phyloP scores from a whole-genome alignment of 2,797 vertebrate species.

The Bryconaethiops microstoma region DNA sequence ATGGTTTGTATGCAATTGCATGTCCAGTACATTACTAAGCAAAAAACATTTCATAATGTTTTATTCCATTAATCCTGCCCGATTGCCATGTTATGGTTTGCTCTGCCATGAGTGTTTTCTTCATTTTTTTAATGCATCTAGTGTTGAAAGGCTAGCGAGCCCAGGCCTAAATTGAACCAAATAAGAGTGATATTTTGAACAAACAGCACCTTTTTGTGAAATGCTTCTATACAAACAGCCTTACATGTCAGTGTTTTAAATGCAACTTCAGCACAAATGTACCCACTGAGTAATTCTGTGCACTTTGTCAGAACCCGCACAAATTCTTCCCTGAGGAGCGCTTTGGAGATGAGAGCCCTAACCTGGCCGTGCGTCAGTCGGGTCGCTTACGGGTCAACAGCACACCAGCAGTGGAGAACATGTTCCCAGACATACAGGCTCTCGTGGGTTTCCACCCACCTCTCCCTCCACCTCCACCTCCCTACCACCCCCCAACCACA shows the following conservation, averaged over 20 bases:
- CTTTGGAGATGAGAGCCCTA: constrained; percentile 97
- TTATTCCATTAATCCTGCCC: neutral
- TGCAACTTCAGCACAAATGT: constrained; percentile 18
- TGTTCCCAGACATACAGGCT: constrained; percentile 95
- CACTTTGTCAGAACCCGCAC: constrained; percentile 88
- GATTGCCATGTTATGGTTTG: neutral
- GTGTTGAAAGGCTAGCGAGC: constrained; percentile 12
- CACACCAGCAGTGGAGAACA: constrained; percentile 91
- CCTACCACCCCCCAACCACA: constrained; percentile 91
- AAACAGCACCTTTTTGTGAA: neutral
- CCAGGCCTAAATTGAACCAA: neutral
- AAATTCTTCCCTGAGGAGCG: constrained; percentile 98
- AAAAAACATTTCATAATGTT: neutral
- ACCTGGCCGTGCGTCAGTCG: constrained; percentile 90
- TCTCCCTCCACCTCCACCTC: constrained; percentile 92
- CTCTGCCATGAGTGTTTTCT: neutral
- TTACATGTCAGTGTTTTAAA: constrained; percentile 1
- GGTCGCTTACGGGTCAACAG: constrained; percentile 94
- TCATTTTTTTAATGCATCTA: neutral
- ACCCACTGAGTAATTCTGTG: neutral
- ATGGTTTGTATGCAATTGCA: neutral
- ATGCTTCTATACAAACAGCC: neutral
- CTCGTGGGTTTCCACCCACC: constrained; percentile 95
- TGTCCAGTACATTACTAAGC: neutral
- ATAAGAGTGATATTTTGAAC: constrained; percentile 7